phyloP scores from a whole-genome alignment of 1,140 invertebrate species.

The Conus betulinus region DNA sequence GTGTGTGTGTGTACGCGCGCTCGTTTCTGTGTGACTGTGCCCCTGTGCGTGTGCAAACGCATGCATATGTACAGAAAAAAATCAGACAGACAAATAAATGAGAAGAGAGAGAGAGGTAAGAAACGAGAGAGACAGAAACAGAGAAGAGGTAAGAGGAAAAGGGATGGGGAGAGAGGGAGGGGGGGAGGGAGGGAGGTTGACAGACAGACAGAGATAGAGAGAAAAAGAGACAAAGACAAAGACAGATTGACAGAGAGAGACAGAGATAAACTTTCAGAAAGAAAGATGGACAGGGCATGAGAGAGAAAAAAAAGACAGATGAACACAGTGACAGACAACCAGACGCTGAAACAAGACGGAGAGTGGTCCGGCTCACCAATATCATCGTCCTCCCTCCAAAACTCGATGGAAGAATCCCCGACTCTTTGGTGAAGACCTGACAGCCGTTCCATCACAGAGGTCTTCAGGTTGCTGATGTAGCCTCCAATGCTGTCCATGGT shows the following conservation, averaged over 20 bases:
- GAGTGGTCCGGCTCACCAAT: neutral
- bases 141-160: neutral
- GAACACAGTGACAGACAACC: too few relatives aligned
- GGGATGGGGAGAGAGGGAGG: neutral
- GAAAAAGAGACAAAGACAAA: too few relatives aligned
- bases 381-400: slow-evolving; percentile 16
- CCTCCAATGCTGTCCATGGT: slow-evolving; percentile 14
- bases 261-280: too few relatives aligned
- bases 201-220: too few relatives aligned
- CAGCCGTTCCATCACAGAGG: slow-evolving; percentile 3
- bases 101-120: neutral
- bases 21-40: too few relatives aligned
- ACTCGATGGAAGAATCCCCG: slow-evolving; percentile 2
- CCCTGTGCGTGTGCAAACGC: too few relatives aligned
- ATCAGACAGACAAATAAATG: neutral
- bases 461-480: slow-evolving; percentile 11
- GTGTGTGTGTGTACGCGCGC: too few relatives aligned
- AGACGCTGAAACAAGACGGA: too few relatives aligned
- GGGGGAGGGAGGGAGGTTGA: neutral
- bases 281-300: too few relatives aligned
- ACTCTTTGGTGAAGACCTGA: slow-evolving; percentile 22
- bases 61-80: too few relatives aligned
- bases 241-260: too few relatives aligned
- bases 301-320: too few relatives aligned
- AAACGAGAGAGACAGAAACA: neutral